A percentile compares a stretch with the other conserved stretches of the same genome.
phyloP scores from a whole-genome alignment of 2,113 vertebrate species.

The Gambusia affinis region DNA sequence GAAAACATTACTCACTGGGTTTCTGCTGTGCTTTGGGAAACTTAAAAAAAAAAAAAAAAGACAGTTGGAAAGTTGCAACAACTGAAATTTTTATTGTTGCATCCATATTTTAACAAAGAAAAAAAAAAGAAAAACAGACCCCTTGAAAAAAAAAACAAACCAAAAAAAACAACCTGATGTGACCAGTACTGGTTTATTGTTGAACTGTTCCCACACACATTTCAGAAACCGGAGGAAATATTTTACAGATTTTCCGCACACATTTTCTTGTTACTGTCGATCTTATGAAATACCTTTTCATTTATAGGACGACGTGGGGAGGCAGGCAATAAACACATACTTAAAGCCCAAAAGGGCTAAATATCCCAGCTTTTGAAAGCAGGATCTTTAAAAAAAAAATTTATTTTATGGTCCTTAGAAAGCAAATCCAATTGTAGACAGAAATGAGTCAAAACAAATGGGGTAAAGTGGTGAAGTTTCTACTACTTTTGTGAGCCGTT shows the following conservation, averaged over 20 bases:
- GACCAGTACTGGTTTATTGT: not conserved
- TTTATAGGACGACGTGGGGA: constrained; percentile 19
- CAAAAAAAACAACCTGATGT: not conserved
- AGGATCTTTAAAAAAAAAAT: not conserved
- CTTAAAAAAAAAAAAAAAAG: constrained; percentile 4
- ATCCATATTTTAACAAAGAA: not conserved
- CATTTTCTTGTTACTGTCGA: constrained; percentile 6
- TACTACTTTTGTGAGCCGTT: not conserved
- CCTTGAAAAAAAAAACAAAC: not conserved
- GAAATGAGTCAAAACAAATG: not conserved
- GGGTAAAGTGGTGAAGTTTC: not conserved
- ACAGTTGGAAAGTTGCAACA: constrained; percentile 1
- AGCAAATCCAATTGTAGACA: not conserved
- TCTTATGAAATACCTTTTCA: constrained; percentile 29
- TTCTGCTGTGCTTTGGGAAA: not conserved
- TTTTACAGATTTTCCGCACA: constrained; percentile 23
- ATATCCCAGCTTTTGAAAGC: constrained; percentile 21
- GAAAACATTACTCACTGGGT: not conserved
- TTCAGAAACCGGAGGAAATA: not conserved
- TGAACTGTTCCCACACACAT: not conserved
- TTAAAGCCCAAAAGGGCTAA: not conserved
- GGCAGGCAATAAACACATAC: not conserved
- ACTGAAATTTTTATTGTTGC: not conserved
- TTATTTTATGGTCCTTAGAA: not conserved
- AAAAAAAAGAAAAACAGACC: not conserved